A percentile compares a stretch with the other conserved stretches of the same genome.
Conservation (phyloP, 2,888 invertebrate genomes). For the Oscheius sp. region DNA sequence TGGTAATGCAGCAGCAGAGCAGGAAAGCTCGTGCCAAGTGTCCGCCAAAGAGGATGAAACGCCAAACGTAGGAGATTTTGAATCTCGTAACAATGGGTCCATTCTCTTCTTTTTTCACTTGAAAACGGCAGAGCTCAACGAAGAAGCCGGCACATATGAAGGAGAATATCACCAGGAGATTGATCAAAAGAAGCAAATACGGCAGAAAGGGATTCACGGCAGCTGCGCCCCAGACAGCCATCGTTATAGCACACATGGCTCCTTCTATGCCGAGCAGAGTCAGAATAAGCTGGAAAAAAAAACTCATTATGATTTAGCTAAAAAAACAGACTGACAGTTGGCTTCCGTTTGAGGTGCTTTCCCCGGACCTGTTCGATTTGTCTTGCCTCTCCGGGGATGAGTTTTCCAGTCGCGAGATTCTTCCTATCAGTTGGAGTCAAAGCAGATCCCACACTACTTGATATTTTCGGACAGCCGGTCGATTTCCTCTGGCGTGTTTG, state of each 20-base stretch:
- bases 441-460: neutral
- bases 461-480: conserved; percentile 2
- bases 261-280: conserved; percentile 22
- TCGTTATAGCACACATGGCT: conserved; percentile 2
- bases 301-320: neutral
- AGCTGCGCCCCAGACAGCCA: conserved; percentile 18
- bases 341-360: conserved; percentile 37
- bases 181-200: conserved; percentile 31
- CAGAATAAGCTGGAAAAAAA: neutral
- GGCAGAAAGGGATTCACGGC: conserved; percentile 27
- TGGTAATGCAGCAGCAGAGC: conserved; percentile 37
- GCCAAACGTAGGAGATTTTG: conserved; percentile 36
- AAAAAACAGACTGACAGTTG: conserved; percentile 31
- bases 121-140: conserved; percentile 33
- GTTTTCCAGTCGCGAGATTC: conserved; percentile 12
- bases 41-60: conserved; percentile 25
- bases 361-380: conserved; percentile 37
- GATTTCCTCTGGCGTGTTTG: neutral
- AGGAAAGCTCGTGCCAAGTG: conserved; percentile 31
- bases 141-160: conserved; percentile 25
- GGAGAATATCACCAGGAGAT: conserved; percentile 30
- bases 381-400: conserved; percentile 36
- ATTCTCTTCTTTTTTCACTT: conserved; percentile 32
- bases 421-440: neutral
- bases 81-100: conserved; percentile 22